phyloP scores from a whole-genome alignment of 2,888 invertebrate species.

The Plebejus argus region DNA sequence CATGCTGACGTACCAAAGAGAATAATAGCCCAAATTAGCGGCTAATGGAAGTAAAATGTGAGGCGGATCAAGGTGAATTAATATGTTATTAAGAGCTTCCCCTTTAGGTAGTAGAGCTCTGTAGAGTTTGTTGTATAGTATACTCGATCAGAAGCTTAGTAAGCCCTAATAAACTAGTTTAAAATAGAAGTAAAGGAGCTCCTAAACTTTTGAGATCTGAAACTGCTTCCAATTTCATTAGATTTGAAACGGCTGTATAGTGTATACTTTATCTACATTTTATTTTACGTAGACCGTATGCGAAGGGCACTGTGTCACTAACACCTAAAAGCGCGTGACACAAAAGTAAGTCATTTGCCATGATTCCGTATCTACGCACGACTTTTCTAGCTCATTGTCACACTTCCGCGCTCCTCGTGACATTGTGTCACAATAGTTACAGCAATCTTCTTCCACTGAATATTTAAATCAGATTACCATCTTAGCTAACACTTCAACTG shows the following conservation, averaged over 20 bases:
- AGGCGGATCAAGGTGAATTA: slow-evolving; percentile 66
- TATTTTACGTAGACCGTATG: neutral
- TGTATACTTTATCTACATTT: neutral
- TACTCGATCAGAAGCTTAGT: too few relatives aligned
- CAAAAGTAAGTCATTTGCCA: slow-evolving; percentile 20
- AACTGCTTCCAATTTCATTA: too few relatives aligned
- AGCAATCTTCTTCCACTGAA: slow-evolving; percentile 25
- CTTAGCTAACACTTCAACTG: neutral
- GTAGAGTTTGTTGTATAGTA: too few relatives aligned
- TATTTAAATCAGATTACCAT: neutral
- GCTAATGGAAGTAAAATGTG: slow-evolving; percentile 56
- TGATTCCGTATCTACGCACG: slow-evolving; percentile 17
- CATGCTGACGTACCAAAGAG: slow-evolving; percentile 56
- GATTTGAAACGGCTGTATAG: too few relatives aligned
- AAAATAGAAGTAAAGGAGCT: too few relatives aligned
- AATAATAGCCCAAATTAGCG: slow-evolving; percentile 53
- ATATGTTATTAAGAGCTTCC: slow-evolving; percentile 34
- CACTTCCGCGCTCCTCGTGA: slow-evolving; percentile 24
- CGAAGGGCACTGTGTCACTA: neutral
- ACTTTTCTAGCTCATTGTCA: slow-evolving; percentile 16
- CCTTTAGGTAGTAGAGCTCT: neutral
- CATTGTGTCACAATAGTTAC: slow-evolving; percentile 18
- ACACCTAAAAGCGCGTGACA: neutral
- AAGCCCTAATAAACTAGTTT: too few relatives aligned
- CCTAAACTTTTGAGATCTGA: neutral